These are phyloP conservation scores for Aramus guarauna DNA, from an alignment of 2,113 vertebrate species.

Conservation along the genomic window DNA sequence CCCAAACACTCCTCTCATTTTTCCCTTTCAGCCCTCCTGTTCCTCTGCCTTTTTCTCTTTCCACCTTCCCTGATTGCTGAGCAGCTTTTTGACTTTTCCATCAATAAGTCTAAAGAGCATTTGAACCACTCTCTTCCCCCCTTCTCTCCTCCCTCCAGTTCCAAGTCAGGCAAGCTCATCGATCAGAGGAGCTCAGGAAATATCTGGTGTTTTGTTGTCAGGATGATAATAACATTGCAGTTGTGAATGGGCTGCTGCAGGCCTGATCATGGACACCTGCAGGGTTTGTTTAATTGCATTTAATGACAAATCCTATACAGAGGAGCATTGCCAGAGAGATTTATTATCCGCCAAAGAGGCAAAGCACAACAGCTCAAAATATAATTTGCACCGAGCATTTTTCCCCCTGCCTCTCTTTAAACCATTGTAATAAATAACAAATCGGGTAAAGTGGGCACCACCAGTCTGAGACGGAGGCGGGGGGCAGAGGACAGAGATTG, in stretches of 20 bases:
- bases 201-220: constrained; percentile 69
- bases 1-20: background rate
- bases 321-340: constrained; percentile 63
- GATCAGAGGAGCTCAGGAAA: constrained; percentile 66
- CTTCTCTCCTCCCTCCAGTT: constrained; percentile 29
- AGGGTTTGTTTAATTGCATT: constrained; percentile 72
- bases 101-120: constrained; percentile 57
- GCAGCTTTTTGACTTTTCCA: constrained; percentile 48
- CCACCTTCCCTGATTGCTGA: constrained; percentile 24
- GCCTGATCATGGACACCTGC: constrained; percentile 65
- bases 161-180: constrained; percentile 57
- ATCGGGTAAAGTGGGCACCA: constrained; percentile 51
- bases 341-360: constrained; percentile 62
- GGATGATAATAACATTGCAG: constrained; percentile 67
- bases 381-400: constrained; percentile 61
- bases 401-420: constrained; percentile 51
- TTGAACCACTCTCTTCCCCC: background rate
- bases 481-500: constrained; percentile 38
- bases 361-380: constrained; percentile 69
- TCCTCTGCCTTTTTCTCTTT: background rate
- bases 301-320: constrained; percentile 69
- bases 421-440: constrained; percentile 57
- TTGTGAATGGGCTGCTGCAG: constrained; percentile 70
- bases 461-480: background rate
- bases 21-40: background rate